phyloP scores from a whole-genome alignment of 2,888 invertebrate species.

The Mantis religiosa region DNA sequence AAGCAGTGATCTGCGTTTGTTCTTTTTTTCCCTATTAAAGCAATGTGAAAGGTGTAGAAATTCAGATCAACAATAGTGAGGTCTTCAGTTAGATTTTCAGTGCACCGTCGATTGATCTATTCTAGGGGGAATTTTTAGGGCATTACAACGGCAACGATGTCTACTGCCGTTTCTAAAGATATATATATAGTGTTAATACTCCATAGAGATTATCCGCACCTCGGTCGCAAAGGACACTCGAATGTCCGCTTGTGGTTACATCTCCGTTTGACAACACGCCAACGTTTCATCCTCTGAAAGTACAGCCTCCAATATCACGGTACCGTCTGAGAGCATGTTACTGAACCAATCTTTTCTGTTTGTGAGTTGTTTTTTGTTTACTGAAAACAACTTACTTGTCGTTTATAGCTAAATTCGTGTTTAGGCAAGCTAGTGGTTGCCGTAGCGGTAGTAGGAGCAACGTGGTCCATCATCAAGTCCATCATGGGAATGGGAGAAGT shows the following conservation, averaged over 20 bases:
- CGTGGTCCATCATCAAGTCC: constrained; percentile 12
- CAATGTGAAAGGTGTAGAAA: too few species aligned
- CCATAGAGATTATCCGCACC: too few species aligned
- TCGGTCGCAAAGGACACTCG: too few species aligned
- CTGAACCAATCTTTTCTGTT: neutral
- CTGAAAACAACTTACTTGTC: constrained; percentile 65
- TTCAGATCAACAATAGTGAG: too few species aligned
- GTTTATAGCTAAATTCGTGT: constrained; percentile 64
- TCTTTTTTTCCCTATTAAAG: too few species aligned
- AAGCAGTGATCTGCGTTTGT: too few species aligned
- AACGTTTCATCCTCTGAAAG: neutral
- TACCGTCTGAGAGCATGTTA: neutral
- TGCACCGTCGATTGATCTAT: too few species aligned
- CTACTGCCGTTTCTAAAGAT: too few species aligned
- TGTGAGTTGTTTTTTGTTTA: neutral
- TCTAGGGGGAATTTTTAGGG: too few species aligned
- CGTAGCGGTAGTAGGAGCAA: neutral
- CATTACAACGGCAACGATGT: too few species aligned
- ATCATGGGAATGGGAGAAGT: constrained; percentile 22
- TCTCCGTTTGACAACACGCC: neutral
- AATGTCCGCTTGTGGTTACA: neutral
- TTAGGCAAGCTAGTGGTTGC: constrained; percentile 40
- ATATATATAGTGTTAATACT: too few species aligned
- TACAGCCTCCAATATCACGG: neutral
- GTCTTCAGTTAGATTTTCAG: too few species aligned